phyloP scores from a whole-genome alignment of 92 coral and sea anemone genomes.

The Parazoanthus darwini region DNA sequence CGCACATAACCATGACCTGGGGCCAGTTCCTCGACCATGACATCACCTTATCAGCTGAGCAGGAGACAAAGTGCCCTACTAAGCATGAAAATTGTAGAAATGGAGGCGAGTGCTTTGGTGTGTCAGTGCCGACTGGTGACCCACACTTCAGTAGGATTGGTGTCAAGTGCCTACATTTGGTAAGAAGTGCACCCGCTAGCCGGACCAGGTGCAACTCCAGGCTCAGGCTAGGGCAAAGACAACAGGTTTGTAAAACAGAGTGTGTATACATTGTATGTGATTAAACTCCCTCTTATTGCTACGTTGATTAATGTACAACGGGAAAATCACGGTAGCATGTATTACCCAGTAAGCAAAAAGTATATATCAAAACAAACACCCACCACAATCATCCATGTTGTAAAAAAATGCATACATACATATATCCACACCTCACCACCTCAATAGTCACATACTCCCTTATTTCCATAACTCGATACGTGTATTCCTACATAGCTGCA shows the following conservation, averaged over 20 bases:
- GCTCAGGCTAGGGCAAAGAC: constrained; percentile 10
- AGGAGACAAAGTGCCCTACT: background rate
- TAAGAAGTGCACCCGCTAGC: constrained; percentile 37
- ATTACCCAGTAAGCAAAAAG: no score
- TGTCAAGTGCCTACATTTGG: constrained; percentile 5
- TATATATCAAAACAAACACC: no score
- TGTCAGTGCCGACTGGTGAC: constrained; percentile 36
- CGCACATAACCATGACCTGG: constrained; percentile 65
- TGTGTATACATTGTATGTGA: background rate
- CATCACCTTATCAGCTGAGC: constrained; percentile 44
- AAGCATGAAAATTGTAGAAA: background rate
- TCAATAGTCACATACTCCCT: no score
- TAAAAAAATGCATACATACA: no score
- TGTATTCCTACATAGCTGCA: no score
- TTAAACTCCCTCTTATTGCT: background rate
- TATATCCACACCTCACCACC: no score
- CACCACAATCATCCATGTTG: no score
- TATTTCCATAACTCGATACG: no score
- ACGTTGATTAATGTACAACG: background rate
- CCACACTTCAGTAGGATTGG: background rate
- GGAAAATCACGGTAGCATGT: no score
- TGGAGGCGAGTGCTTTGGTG: constrained; percentile 42
- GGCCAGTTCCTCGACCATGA: constrained; percentile 75
- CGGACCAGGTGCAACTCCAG: background rate
- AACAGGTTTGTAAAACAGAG: background rate